Evolutionary conservation across 2,888 invertebrate genomes (phyloP).

Genomic region (Noctua janthe): DNA sequence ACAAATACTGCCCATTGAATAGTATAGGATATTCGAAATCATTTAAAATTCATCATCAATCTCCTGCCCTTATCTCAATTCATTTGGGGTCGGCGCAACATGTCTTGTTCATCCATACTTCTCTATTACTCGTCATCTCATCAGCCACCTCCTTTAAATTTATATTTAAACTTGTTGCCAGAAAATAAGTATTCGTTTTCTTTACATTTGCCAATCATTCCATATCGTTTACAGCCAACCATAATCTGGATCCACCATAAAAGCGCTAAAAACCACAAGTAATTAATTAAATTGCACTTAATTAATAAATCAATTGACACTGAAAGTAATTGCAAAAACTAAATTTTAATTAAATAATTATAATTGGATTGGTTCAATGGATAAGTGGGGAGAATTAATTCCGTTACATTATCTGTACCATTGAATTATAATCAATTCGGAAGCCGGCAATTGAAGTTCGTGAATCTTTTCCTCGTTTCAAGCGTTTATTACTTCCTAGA

Average conservation of each 20-base stretch:
- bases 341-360: conserved; percentile 63
- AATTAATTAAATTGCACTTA: conserved; percentile 51
- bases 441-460: conserved; percentile 65
- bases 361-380: conserved; percentile 60
- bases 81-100: no score
- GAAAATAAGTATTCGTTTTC: background rate
- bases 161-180: background rate
- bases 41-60: background rate
- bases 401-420: conserved; percentile 64
- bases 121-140: no score
- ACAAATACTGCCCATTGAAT: no score
- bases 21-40: background rate
- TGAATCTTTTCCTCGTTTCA: conserved; percentile 70
- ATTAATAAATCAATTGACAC: conserved; percentile 57
- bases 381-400: conserved; percentile 53
- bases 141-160: no score
- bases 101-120: no score
- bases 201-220: background rate
- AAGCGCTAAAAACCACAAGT: conserved; percentile 20
- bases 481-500: conserved; percentile 67
- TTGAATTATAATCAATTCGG: conserved; percentile 72
- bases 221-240: background rate
- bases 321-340: conserved; percentile 51
- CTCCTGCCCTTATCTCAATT: no score
- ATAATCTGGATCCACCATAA: conserved; percentile 22